Conservation (phyloP, 2,797 vertebrate genomes). For the Gila robusta region DNA sequence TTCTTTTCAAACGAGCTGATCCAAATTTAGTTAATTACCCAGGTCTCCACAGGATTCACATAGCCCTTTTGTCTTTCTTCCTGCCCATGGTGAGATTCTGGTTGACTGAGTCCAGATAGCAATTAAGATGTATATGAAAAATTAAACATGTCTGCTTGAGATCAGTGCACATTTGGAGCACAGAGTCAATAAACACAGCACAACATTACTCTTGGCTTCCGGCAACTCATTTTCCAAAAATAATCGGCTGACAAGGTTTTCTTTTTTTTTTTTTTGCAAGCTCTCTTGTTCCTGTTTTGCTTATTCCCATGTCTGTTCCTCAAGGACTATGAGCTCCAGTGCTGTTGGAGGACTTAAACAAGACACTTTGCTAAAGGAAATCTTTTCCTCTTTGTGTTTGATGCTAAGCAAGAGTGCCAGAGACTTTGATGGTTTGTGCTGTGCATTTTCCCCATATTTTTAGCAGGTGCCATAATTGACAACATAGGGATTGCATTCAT, state of each 20-base stretch:
- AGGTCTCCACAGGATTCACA: constrained; percentile 27
- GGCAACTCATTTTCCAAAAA: constrained; percentile 57
- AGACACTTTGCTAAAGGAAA: constrained; percentile 32
- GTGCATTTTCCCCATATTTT: constrained; percentile 18
- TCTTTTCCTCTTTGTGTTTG: constrained; percentile 28
- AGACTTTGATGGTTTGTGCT: constrained; percentile 1
- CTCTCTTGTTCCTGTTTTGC: constrained; percentile 19
- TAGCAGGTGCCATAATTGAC: constrained; percentile 11
- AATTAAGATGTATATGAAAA: constrained; percentile 69
- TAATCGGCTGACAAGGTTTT: constrained; percentile 47
- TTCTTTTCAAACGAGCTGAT: constrained; percentile 38
- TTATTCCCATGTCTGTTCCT: constrained; percentile 24
- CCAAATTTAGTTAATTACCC: constrained; percentile 51
- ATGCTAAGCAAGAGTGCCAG: neutral
- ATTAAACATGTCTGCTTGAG: constrained; percentile 61
- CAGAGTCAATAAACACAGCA: constrained; percentile 57
- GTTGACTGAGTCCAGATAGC: constrained; percentile 65
- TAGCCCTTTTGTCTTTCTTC: constrained; percentile 27
- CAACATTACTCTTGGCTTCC: constrained; percentile 47
- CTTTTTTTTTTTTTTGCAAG: neutral
- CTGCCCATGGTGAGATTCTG: constrained; percentile 56
- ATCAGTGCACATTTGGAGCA: constrained; percentile 59
- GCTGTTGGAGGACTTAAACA: constrained; percentile 22
- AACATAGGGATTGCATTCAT: constrained; percentile 4
- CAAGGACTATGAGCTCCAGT: constrained; percentile 28